phyloP scores from a whole-genome alignment of 1,140 invertebrate genomes.

The Harlomillsia oculata region DNA sequence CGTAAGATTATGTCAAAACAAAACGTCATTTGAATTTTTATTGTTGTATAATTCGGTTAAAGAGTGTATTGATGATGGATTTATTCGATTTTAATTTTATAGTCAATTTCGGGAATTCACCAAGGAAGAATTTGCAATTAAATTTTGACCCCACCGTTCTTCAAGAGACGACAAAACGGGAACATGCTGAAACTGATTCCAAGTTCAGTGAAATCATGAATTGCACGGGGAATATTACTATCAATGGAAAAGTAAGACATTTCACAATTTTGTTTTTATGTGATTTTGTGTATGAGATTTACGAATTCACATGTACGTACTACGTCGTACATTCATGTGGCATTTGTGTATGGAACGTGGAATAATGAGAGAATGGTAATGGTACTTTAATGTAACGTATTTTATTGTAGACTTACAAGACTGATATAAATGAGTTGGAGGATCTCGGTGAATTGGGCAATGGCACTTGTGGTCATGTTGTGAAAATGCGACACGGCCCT shows the following conservation, averaged over 20 bases:
- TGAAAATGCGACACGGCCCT: conserved; percentile 85
- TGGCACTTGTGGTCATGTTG: conserved; percentile 94
- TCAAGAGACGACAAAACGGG: neutral
- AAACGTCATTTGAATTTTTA: neutral
- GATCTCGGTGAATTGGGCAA: conserved; percentile 84
- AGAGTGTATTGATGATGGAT: neutral
- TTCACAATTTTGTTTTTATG: neutral
- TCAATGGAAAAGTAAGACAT: conserved; percentile 52
- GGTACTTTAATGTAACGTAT: neutral
- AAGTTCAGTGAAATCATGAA: conserved; percentile 63
- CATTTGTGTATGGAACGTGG: too few relatives aligned
- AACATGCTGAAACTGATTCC: conserved; percentile 20
- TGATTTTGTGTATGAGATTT: neutral
- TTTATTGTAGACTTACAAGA: conserved; percentile 55
- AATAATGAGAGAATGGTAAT: too few relatives aligned
- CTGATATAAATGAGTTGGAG: conserved; percentile 76
- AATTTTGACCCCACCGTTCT: conserved; percentile 23
- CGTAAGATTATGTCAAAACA: neutral
- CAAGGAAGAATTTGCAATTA: conserved; percentile 14
- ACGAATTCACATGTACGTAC: conserved; percentile 1
- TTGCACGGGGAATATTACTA: conserved; percentile 73
- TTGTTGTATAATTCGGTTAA: neutral
- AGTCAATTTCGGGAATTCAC: neutral
- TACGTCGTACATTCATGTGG: too few relatives aligned
- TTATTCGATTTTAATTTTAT: neutral